Conservation (phyloP, 2,888 invertebrate genomes). For the Xestia ashworthii region DNA sequence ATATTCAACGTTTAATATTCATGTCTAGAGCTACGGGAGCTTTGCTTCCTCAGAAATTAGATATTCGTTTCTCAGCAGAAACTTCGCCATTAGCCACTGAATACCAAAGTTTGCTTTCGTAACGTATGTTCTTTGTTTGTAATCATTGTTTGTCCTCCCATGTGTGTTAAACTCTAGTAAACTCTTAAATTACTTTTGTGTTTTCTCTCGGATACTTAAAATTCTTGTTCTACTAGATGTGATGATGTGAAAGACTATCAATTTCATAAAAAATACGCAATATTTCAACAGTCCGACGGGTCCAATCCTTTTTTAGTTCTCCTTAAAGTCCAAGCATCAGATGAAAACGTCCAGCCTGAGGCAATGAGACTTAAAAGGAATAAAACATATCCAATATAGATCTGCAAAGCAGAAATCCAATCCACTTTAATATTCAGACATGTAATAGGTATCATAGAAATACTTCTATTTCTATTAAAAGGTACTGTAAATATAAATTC, state of each 20-base stretch:
- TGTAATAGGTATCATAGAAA: constrained; percentile 57
- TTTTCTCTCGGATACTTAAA: constrained; percentile 28
- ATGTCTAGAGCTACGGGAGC: constrained; percentile 77
- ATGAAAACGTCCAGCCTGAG: constrained; percentile 35
- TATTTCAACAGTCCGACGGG: not conserved
- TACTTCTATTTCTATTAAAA: constrained; percentile 38
- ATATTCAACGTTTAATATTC: constrained; percentile 87
- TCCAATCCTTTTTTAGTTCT: constrained; percentile 12
- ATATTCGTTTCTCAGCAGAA: constrained; percentile 80
- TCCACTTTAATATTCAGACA: constrained; percentile 67
- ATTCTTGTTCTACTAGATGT: constrained; percentile 19
- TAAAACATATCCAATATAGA: constrained; percentile 60
- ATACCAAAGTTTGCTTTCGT: constrained; percentile 65
- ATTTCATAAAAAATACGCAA: constrained; percentile 8
- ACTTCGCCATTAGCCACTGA: constrained; percentile 73
- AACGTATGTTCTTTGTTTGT: constrained; percentile 58
- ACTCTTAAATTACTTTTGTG: constrained; percentile 26
- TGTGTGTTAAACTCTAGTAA: constrained; percentile 18
- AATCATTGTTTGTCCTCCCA: constrained; percentile 60
- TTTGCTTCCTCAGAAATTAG: constrained; percentile 83
- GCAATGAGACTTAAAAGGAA: constrained; percentile 49
- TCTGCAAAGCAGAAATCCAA: constrained; percentile 66
- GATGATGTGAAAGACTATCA: too few relatives aligned
- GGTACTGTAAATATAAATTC: constrained; percentile 32
- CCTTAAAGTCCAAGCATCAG: constrained; percentile 30